A percentile compares a stretch with the other conserved stretches of the same genome.
Conservation (phyloP, 1,140 invertebrate genomes). For the Brachystomella parvula region DNA sequence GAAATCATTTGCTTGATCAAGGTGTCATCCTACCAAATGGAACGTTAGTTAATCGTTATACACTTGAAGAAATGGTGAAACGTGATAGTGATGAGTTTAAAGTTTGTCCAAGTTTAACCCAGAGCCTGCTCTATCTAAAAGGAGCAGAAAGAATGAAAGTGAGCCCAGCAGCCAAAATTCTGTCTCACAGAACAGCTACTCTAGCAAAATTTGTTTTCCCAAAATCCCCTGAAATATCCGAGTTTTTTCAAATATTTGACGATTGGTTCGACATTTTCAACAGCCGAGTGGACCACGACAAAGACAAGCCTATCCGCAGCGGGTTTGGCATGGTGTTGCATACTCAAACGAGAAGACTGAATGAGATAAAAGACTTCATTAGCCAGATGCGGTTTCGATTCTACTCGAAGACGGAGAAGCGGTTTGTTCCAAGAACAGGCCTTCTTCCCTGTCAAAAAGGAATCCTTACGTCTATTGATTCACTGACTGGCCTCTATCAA, state of each 20-base stretch:
- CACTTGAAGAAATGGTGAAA: constrained; percentile 27
- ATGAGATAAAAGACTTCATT: constrained; percentile 11
- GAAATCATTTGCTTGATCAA: constrained; percentile 32
- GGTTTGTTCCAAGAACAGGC: background rate
- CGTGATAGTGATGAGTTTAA: constrained; percentile 25
- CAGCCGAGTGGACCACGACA: constrained; percentile 7
- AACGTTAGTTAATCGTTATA: constrained; percentile 13
- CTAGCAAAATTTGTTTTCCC: constrained; percentile 6
- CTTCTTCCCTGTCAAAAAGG: constrained; percentile 31
- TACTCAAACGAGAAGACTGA: constrained; percentile 13
- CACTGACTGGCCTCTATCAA: constrained; percentile 20
- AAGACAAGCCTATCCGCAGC: constrained; percentile 15
- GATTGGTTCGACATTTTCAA: constrained; percentile 35
- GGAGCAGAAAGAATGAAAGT: constrained; percentile 30
- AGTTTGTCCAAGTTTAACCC: constrained; percentile 21
- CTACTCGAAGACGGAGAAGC: background rate
- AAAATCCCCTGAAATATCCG: constrained; percentile 7
- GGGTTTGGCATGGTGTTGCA: constrained; percentile 17
- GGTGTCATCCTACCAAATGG: constrained; percentile 16
- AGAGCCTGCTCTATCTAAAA: constrained; percentile 6
- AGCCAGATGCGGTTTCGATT: background rate
- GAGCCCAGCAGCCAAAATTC: constrained; percentile 24
- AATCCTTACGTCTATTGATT: constrained; percentile 19
- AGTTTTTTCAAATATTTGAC: constrained; percentile 30
- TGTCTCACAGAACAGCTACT: constrained; percentile 24